Evolutionary conservation across 2,113 vertebrate genomes (phyloP).

Genomic region (Triplophysa rosa): DNA sequence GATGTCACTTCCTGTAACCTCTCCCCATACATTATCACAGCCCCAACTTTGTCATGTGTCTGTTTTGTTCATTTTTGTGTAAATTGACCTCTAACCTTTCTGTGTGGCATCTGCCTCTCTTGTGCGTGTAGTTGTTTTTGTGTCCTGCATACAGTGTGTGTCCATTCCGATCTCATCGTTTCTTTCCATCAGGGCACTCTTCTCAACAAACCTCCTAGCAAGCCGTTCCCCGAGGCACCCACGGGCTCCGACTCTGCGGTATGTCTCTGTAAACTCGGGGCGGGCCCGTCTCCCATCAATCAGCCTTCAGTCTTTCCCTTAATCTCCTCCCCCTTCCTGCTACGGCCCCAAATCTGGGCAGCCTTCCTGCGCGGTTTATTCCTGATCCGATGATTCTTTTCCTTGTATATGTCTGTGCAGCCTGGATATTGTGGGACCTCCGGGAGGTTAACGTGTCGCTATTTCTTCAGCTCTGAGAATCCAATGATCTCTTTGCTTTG

Average conservation of each 20-base stretch:
- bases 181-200: constrained; percentile 85
- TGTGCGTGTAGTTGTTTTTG: constrained; percentile 24
- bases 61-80: constrained; percentile 27
- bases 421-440: not conserved
- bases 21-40: not conserved
- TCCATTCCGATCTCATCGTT: constrained; percentile 73
- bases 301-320: constrained; percentile 47
- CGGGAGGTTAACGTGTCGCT: not conserved
- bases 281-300: constrained; percentile 48
- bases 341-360: constrained; percentile 58
- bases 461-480: not conserved
- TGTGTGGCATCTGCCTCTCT: constrained; percentile 31
- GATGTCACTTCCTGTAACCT: constrained; percentile 9
- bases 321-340: constrained; percentile 43
- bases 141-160: constrained; percentile 39
- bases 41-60: not conserved
- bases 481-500: constrained; percentile 11
- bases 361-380: constrained; percentile 25
- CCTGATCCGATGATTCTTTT: constrained; percentile 38
- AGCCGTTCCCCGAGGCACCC: constrained; percentile 79
- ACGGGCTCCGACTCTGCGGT: constrained; percentile 81
- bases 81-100: constrained; percentile 22
- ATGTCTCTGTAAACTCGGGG: constrained; percentile 72
- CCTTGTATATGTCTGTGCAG: not conserved
- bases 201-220: constrained; percentile 78